Percentiles rank a stretch among this genome's conserved stretches.
phyloP scores from a whole-genome alignment of 1,140 invertebrate species.

The Ostrea denselamellosa region DNA sequence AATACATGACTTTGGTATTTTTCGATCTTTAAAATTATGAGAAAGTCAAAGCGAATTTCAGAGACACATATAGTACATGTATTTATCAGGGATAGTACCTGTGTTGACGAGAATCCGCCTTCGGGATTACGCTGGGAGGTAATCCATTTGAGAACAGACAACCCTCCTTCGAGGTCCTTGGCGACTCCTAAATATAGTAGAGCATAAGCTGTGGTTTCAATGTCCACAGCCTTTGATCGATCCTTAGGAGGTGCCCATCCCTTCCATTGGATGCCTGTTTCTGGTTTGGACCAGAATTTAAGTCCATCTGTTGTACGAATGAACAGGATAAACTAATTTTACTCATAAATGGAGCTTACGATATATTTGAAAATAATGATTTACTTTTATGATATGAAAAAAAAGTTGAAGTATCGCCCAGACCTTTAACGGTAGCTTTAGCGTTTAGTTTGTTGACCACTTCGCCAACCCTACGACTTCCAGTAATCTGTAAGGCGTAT shows the following conservation, averaged over 20 bases:
- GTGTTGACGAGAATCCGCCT: slow-evolving; percentile 89
- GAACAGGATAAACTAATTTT: slow-evolving; percentile 42
- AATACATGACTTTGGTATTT: too few species aligned
- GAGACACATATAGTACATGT: too few species aligned
- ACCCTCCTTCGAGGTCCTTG: slow-evolving; percentile 74
- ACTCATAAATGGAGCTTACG: background rate
- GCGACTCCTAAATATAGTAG: slow-evolving; percentile 82
- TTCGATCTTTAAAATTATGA: too few species aligned
- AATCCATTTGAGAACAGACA: slow-evolving; percentile 92
- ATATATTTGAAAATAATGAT: background rate
- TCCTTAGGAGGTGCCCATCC: slow-evolving; percentile 46
- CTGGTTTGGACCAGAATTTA: slow-evolving; percentile 85
- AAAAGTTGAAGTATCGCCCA: background rate
- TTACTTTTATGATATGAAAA: background rate
- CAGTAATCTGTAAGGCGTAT: slow-evolving; percentile 84
- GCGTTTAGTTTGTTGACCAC: background rate
- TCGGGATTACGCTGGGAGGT: slow-evolving; percentile 87
- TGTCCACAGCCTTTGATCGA: slow-evolving; percentile 79
- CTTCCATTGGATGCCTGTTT: background rate
- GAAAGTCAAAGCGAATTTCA: too few species aligned
- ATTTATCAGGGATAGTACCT: slow-evolving; percentile 56
- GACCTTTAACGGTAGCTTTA: background rate
- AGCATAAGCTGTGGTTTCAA: slow-evolving; percentile 92
- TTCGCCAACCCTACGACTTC: slow-evolving; percentile 82
- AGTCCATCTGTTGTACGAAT: slow-evolving; percentile 80